Percentiles rank a stretch among this genome's conserved stretches.
Conservation (phyloP, 2,113 vertebrate genomes). For the Tichodroma muraria region DNA sequence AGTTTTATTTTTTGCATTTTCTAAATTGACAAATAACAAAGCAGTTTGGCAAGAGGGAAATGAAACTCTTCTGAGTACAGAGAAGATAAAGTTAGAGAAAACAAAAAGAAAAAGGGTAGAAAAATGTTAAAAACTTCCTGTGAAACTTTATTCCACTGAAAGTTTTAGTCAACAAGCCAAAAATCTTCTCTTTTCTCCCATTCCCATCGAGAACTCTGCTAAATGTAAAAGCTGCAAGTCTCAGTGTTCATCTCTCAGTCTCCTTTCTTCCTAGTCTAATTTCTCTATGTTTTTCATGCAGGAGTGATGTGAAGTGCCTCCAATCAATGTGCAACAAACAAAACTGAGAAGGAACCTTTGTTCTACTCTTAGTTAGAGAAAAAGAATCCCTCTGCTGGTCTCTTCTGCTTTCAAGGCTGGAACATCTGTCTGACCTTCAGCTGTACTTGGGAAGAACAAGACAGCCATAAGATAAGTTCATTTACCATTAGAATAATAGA, state of each 20-base stretch:
- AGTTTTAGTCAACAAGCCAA: background rate
- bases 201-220: background rate
- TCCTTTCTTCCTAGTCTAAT: background rate
- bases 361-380: background rate
- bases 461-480: background rate
- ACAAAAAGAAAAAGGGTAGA: background rate
- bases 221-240: background rate
- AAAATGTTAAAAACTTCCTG: background rate
- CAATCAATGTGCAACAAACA: background rate
- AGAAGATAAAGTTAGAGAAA: background rate
- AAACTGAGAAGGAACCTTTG: background rate
- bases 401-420: background rate
- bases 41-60: background rate
- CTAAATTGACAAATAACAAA: background rate
- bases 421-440: background rate
- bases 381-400: background rate
- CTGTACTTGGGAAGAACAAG: background rate
- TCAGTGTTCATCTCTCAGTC: background rate
- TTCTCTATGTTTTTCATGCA: background rate
- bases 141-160: background rate
- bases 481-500: background rate
- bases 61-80: background rate
- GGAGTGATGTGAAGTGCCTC: background rate
- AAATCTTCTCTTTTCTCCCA: background rate
- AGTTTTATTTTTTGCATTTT: background rate